phyloP scores from a whole-genome alignment of 1,140 invertebrate species.

The Neodiprion fabricii region DNA sequence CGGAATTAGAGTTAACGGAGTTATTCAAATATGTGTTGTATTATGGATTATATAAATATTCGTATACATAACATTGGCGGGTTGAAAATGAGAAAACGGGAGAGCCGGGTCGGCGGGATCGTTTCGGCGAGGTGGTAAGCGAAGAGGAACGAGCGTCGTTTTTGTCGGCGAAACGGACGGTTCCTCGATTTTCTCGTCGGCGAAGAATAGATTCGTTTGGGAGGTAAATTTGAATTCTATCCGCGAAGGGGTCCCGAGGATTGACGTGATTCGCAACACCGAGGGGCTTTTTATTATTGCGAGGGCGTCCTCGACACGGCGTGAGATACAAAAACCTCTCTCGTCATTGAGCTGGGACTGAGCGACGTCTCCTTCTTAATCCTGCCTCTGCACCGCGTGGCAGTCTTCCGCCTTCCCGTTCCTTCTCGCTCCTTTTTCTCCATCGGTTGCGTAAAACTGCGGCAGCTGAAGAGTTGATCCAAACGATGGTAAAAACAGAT shows the following conservation, averaged over 20 bases:
- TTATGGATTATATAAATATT: too few relatives aligned
- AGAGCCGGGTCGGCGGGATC: too few relatives aligned
- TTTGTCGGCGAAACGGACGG: background rate
- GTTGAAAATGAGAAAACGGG: too few relatives aligned
- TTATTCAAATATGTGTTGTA: too few relatives aligned
- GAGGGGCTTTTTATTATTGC: conserved; percentile 5
- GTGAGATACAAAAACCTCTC: background rate
- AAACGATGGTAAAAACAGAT: too few relatives aligned
- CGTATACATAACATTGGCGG: too few relatives aligned
- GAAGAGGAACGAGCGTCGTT: background rate
- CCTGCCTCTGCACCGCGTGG: conserved; percentile 17
- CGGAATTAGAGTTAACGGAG: too few relatives aligned
- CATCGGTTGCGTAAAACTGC: background rate
- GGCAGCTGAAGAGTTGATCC: too few relatives aligned
- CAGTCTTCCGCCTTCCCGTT: background rate
- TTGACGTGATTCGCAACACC: conserved; percentile 5
- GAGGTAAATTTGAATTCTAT: conserved; percentile 1
- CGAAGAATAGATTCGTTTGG: background rate
- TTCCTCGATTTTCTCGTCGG: background rate
- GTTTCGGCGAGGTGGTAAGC: too few relatives aligned
- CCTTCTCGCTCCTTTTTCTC: conserved; percentile 5
- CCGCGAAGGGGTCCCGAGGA: background rate
- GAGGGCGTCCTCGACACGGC: background rate
- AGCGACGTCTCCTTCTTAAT: background rate
- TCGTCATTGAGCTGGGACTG: background rate